phyloP scores from a whole-genome alignment of 2,797 vertebrate genomes.

The Anabacerthia variegaticeps region DNA sequence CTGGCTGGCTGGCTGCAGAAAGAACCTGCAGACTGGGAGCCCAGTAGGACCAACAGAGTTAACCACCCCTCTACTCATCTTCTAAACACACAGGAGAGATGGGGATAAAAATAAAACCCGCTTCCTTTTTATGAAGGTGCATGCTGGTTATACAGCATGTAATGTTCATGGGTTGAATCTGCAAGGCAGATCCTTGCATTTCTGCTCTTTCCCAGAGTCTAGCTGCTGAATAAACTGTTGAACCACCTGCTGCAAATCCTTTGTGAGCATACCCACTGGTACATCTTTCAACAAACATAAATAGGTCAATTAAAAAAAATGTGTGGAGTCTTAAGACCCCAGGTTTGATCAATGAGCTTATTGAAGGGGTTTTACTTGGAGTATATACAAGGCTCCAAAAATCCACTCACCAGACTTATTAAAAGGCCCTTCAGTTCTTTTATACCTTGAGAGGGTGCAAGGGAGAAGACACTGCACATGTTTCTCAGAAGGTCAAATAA shows the following conservation, averaged over 20 bases:
- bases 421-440: not conserved
- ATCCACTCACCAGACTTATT: not conserved
- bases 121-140: not conserved
- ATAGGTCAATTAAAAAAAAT: not conserved
- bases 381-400: not conserved
- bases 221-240: not conserved
- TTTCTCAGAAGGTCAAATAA: not conserved
- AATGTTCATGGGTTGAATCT: not conserved
- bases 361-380: not conserved
- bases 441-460: not conserved
- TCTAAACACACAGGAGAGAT: not conserved
- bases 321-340: not conserved
- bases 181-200: not conserved
- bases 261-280: not conserved
- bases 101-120: not conserved
- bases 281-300: not conserved
- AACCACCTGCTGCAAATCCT: not conserved
- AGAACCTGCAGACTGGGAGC: not conserved
- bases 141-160: fast-evolving
- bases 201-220: not conserved
- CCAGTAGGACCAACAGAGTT: not conserved
- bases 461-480: not conserved
- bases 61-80: fast-evolving
- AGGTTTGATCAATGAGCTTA: not conserved
- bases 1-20: fast-evolving